Evolutionary conservation across 2,113 vertebrate species (phyloP), one percentile per base, ranked within the genome.

Genomic region (Orientallactaga bullata): DNA sequence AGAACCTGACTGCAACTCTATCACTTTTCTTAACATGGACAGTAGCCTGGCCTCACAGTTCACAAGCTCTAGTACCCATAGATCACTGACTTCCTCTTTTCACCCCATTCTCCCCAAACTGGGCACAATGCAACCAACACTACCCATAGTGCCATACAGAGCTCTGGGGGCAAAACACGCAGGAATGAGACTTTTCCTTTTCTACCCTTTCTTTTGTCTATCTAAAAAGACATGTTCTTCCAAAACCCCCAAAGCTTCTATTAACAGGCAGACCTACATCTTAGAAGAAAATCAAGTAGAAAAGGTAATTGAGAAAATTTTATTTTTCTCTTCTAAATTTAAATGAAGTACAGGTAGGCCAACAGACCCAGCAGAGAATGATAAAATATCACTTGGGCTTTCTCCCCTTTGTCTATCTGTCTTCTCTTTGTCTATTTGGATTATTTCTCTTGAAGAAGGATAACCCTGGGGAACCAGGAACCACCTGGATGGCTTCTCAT

Each of bases 291-390:
- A 47, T 8, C 11, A 74, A 87, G 30, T 60, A 79, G 47, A 92
- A 93, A 76, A 85, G 35, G 20, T 35, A 37, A n/a, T 17, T 94
- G n/a, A 71, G 47, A 88, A 89, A 78, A 87, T 28, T 84, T 73
- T 13, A 61, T 71, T 91, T 89, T 93, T 88, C 82, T 92, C 73
- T 85, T 86, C 47, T 81, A 78, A 95, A 81, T 90, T 28, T 81
- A 91, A 69, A 78, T 13, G 15, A 89, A 95, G 68, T 42, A 84
- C 1, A 55, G 24, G 68, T 85, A 13, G 55, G 60, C 55, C 7
- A 82, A 58, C 1, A 87, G 35, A 73, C 24, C 93, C 5, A 93
- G 21, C 2, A 90, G 26, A 92, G 32, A 83, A 51, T 78, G 42
- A 79, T 42, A 80, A 94, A 92, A 84, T 35, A 60, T 18, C 76